These are phyloP conservation scores for Zosterops japonicus DNA, from an alignment of 2,113 vertebrate genomes.

Conservation along the genomic window DNA sequence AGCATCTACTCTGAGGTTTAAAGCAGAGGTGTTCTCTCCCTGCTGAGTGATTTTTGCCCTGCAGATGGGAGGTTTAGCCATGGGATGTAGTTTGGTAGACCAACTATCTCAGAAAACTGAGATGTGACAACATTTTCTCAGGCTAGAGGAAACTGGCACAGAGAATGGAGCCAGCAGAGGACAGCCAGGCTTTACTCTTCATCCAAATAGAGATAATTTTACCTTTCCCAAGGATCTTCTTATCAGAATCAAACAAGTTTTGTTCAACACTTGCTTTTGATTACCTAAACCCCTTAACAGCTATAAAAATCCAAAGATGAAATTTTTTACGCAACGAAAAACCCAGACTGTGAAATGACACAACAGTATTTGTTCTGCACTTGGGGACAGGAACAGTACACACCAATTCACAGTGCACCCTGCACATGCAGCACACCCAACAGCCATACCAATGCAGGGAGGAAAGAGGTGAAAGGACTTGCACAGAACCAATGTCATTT, in stretches of 20 bases:
- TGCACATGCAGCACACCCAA: background rate
- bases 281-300: background rate
- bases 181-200: background rate
- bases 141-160: fast-evolving
- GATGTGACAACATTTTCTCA: background rate
- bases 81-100: background rate
- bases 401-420: background rate
- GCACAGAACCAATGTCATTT: background rate
- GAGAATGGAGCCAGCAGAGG: background rate
- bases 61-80: background rate
- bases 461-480: background rate
- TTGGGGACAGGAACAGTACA: background rate
- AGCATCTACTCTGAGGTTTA: background rate
- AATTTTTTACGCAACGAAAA: slow-evolving; percentile 11
- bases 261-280: slow-evolving; percentile 10
- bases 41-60: background rate
- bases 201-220: background rate
- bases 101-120: background rate
- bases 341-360: slow-evolving; percentile 6
- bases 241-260: background rate
- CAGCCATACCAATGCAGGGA: background rate
- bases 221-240: background rate
- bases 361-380: background rate
- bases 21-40: background rate
- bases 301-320: background rate